Conservation (phyloP, 2,888 invertebrate genomes). For the Microplitis deprimator region DNA sequence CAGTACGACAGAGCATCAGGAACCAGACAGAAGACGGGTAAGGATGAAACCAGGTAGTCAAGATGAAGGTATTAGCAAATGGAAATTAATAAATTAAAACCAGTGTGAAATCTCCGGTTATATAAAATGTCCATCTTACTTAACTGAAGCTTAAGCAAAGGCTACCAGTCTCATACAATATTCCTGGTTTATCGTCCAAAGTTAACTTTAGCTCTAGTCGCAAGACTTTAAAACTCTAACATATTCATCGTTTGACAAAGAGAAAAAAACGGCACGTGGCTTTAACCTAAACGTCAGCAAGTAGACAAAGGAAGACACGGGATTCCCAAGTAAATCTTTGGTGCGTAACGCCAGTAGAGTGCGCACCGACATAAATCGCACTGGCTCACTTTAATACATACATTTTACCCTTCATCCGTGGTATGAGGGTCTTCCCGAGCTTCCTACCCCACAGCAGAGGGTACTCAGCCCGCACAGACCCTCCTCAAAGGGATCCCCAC, state of each 20-base stretch:
- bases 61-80: background rate
- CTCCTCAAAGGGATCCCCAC: conserved; percentile 28
- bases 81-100: conserved; percentile 9
- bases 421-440: background rate
- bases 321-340: conserved; percentile 37
- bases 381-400: conserved; percentile 35
- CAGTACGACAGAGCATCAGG: background rate
- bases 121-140: conserved; percentile 12
- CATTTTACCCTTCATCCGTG: conserved; percentile 15
- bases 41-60: background rate
- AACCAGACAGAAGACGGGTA: too few species aligned
- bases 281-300: background rate
- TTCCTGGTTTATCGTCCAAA: background rate
- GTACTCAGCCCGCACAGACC: conserved; percentile 12
- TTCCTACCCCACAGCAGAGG: background rate
- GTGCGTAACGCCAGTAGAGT: background rate
- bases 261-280: background rate
- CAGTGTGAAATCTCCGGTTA: background rate
- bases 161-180: background rate
- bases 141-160: background rate
- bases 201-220: background rate
- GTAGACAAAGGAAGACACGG: conserved; percentile 35
- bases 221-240: background rate
- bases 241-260: too few species aligned
- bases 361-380: conserved; percentile 41